Evolutionary conservation across 2,797 vertebrate genomes (phyloP).

Genomic region (Rhyacichthys aspro): DNA sequence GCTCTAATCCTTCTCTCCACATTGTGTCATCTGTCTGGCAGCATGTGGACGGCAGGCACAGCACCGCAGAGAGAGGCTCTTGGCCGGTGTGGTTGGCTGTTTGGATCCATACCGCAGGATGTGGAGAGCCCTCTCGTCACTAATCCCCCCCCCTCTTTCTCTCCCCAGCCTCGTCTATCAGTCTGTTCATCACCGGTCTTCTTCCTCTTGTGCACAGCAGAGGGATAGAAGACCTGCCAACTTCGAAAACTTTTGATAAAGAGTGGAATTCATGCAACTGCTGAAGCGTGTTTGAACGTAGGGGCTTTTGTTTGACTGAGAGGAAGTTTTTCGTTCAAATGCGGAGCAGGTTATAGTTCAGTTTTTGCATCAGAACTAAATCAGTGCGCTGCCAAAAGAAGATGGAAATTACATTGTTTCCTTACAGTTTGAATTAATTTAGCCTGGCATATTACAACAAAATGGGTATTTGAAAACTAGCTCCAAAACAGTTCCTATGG

Average conservation of each 20-base stretch:
- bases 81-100: conserved; percentile 46
- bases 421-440: too few relatives aligned
- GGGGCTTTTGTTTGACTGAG: too few relatives aligned
- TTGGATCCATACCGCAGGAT: conserved; percentile 57
- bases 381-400: too few relatives aligned
- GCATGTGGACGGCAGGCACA: conserved; percentile 20
- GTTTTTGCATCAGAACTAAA: too few relatives aligned
- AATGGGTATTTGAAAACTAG: too few relatives aligned
- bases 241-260: neutral
- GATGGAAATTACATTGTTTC: too few relatives aligned
- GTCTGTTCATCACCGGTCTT: conserved; percentile 20
- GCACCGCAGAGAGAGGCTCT: conserved; percentile 31
- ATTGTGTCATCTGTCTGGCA: conserved; percentile 62
- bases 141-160: conserved; percentile 35
- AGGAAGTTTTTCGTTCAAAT: too few relatives aligned
- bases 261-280: too few relatives aligned
- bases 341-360: too few relatives aligned
- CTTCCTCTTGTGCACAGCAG: conserved; percentile 1
- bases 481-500: too few relatives aligned
- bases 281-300: too few relatives aligned
- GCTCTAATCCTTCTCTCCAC: conserved; percentile 57
- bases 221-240: neutral
- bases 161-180: conserved; percentile 26
- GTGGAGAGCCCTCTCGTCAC: conserved; percentile 55
- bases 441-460: too few relatives aligned